A percentile compares a stretch with the other conserved stretches of the same genome.
These are phyloP conservation scores for Strigops habroptila DNA, from an alignment of 2,113 vertebrate genomes.

Conservation along the genomic window DNA sequence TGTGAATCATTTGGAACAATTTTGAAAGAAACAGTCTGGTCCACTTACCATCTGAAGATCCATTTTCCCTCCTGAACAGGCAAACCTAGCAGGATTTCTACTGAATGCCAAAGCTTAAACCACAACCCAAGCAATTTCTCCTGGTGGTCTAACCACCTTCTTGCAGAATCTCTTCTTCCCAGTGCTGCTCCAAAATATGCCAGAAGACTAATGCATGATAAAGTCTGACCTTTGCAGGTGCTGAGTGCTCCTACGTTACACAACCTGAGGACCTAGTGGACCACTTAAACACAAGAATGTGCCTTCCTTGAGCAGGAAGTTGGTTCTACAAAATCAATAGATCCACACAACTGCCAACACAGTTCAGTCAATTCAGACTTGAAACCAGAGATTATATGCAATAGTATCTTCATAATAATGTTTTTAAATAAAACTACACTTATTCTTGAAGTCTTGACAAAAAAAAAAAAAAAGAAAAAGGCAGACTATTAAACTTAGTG, in stretches of 20 bases:
- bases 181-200: neutral
- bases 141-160: neutral
- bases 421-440: neutral
- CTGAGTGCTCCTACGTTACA: neutral
- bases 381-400: neutral
- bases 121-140: neutral
- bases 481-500: neutral
- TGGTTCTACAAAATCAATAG: neutral
- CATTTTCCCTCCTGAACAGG: neutral
- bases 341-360: neutral
- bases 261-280: neutral
- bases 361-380: neutral
- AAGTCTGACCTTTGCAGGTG: neutral
- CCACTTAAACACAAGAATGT: neutral
- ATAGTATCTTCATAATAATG: neutral
- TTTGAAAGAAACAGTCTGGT: constrained; percentile 11
- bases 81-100: neutral
- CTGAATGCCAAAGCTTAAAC: neutral
- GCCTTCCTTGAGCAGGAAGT: neutral
- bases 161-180: neutral
- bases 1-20: constrained; percentile 16
- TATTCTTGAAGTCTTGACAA: neutral
- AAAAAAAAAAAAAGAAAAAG: neutral
- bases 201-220: neutral
- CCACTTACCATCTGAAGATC: neutral